Percentiles rank a stretch among this genome's conserved stretches.
Evolutionary conservation across 2,797 vertebrate genomes (phyloP).

Genomic region (Hapalemur alaotrensis): DNA sequence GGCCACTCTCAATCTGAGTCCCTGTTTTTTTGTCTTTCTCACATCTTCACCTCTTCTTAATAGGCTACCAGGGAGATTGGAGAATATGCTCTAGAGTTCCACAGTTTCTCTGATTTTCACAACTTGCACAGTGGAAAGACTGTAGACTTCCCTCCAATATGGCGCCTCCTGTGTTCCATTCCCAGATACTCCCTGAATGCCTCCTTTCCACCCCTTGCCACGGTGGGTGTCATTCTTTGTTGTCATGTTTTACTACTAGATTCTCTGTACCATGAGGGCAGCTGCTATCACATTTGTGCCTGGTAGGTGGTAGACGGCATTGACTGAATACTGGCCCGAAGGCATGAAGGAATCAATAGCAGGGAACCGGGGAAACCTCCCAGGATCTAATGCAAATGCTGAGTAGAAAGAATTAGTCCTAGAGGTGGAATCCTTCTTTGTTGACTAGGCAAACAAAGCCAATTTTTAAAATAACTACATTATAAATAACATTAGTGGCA

Average conservation of each 20-base stretch:
- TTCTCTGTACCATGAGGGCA: not conserved
- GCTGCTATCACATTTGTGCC: not conserved
- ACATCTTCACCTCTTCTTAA: not conserved
- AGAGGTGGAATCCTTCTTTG: not conserved
- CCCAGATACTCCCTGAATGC: not conserved
- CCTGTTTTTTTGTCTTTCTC: not conserved
- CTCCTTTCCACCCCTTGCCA: not conserved
- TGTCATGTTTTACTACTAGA: not conserved
- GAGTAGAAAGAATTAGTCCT: conserved; percentile 10
- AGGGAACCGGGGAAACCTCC: not conserved
- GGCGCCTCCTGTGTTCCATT: not conserved
- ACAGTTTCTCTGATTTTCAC: not conserved
- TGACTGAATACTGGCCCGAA: conserved; percentile 11
- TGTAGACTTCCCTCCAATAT: not conserved
- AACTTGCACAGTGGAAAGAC: not conserved
- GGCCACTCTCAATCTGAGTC: not conserved
- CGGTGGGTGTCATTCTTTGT: not conserved
- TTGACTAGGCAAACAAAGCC: conserved; percentile 22
- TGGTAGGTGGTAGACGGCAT: not conserved
- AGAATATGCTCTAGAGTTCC: not conserved
- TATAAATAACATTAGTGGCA: conserved; percentile 34
- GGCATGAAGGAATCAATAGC: conserved; percentile 41
- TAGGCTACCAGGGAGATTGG: not conserved
- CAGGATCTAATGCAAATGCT: not conserved
- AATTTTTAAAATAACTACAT: conserved; percentile 1